Percentiles rank a stretch among this genome's conserved stretches.
These are phyloP conservation scores for Lemur catta DNA, from an alignment of 2,797 vertebrate species.

Conservation along the genomic window DNA sequence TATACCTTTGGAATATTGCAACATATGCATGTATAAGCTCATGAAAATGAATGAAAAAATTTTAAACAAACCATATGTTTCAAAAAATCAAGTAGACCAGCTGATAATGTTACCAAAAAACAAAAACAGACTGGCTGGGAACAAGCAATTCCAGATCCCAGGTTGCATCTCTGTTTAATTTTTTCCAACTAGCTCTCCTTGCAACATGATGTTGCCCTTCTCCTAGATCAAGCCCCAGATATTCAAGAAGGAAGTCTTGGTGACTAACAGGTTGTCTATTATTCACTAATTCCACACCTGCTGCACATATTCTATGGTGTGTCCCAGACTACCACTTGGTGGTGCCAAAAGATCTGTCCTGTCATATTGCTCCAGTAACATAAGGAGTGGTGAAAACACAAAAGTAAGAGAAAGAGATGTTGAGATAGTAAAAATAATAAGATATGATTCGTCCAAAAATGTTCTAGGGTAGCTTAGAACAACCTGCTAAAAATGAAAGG, in stretches of 20 bases:
- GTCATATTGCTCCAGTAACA: background rate
- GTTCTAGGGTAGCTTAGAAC: background rate
- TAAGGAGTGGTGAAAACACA: background rate
- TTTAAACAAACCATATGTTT: background rate
- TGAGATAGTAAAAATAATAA: background rate
- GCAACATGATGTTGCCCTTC: background rate
- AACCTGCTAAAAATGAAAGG: background rate
- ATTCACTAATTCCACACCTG: background rate
- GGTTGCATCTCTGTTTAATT: background rate
- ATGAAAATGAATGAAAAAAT: background rate
- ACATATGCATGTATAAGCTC: background rate
- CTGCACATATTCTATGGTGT: background rate
- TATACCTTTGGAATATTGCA: background rate
- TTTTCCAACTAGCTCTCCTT: background rate
- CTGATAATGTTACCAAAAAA: no score
- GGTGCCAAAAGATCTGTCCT: background rate
- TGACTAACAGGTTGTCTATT: background rate
- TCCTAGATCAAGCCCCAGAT: background rate
- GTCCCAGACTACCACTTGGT: background rate
- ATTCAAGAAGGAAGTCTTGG: background rate
- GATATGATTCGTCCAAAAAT: background rate
- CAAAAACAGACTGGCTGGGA: background rate
- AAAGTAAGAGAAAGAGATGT: background rate
- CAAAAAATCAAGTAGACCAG: background rate
- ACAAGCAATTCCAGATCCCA: background rate